These are phyloP conservation scores for Stenotaenia linearis DNA, from an alignment of 2,888 invertebrate species.

Conservation along the genomic window DNA sequence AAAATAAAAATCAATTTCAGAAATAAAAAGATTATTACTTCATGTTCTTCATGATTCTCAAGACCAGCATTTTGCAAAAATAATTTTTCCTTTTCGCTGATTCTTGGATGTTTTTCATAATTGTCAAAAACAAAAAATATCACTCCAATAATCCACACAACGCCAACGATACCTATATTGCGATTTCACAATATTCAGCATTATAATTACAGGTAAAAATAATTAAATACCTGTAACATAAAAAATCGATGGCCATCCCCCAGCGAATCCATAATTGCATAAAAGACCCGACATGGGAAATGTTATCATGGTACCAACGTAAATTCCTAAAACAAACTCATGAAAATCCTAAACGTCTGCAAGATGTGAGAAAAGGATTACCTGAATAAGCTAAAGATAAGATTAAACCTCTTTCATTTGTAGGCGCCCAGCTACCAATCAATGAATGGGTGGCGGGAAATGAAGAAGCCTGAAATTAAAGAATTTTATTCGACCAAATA, in stretches of 20 bases:
- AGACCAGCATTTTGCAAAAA: slow-evolving; percentile 41
- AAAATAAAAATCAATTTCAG: background rate
- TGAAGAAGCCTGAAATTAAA: slow-evolving; percentile 46
- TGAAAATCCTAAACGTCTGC: too few relatives aligned
- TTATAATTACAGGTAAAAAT: background rate
- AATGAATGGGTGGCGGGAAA: slow-evolving; percentile 52
- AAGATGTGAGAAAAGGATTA: too few relatives aligned
- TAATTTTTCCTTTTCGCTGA: slow-evolving; percentile 48
- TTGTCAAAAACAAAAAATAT: slow-evolving; percentile 52
- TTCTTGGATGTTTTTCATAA: slow-evolving; percentile 54
- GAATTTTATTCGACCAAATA: background rate
- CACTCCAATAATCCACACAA: slow-evolving; percentile 51
- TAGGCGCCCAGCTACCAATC: slow-evolving; percentile 53
- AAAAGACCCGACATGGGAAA: slow-evolving; percentile 56
- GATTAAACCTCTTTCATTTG: slow-evolving; percentile 48
- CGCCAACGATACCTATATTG: slow-evolving; percentile 46
- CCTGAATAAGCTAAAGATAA: slow-evolving; percentile 40
- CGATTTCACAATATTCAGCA: background rate
- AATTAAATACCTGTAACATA: slow-evolving; percentile 52
- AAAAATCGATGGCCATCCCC: slow-evolving; percentile 59
- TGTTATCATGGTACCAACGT: slow-evolving; percentile 44
- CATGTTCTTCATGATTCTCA: background rate
- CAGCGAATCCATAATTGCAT: slow-evolving; percentile 54
- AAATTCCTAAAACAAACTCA: slow-evolving; percentile 34
- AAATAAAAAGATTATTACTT: background rate